Conservation (phyloP, 2,797 vertebrate species). For the Phoxinus dragarum region DNA sequence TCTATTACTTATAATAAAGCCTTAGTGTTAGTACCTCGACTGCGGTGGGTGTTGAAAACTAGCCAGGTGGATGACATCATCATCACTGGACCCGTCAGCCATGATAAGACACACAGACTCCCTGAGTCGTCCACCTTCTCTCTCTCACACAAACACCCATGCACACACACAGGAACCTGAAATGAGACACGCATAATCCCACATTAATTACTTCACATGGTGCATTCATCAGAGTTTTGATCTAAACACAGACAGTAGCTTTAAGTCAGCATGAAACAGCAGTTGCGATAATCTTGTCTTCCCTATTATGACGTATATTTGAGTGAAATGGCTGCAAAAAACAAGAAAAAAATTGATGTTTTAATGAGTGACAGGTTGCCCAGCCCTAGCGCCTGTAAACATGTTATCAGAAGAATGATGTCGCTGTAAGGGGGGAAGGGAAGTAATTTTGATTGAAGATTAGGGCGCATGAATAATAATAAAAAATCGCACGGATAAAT, state of each 20-base stretch:
- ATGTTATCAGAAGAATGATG: not conserved
- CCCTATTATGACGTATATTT: not conserved
- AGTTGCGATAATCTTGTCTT: not conserved
- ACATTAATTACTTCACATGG: not conserved
- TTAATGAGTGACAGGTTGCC: not conserved
- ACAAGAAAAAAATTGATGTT: not conserved
- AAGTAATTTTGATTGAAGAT: not conserved
- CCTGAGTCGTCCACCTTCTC: slow-evolving; percentile 63
- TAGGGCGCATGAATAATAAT: not conserved
- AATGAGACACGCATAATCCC: slow-evolving; percentile 40
- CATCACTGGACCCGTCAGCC: slow-evolving; percentile 86
- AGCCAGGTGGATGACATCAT: slow-evolving; percentile 88
- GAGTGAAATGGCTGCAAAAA: not conserved
- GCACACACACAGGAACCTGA: slow-evolving; percentile 53
- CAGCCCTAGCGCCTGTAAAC: not conserved
- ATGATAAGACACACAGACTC: slow-evolving; percentile 77
- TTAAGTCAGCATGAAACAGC: not conserved
- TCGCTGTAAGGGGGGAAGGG: not conserved
- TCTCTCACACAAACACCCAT: slow-evolving; percentile 60
- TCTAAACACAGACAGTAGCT: not conserved
- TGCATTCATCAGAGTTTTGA: not conserved
- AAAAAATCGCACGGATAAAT: not conserved
- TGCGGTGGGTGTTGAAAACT: slow-evolving; percentile 88
- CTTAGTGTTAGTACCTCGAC: slow-evolving; percentile 74
- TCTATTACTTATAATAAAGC: not conserved